Evolutionary conservation across 2,888 invertebrate genomes (phyloP).

Genomic region (Eustalomyia histrio): DNA sequence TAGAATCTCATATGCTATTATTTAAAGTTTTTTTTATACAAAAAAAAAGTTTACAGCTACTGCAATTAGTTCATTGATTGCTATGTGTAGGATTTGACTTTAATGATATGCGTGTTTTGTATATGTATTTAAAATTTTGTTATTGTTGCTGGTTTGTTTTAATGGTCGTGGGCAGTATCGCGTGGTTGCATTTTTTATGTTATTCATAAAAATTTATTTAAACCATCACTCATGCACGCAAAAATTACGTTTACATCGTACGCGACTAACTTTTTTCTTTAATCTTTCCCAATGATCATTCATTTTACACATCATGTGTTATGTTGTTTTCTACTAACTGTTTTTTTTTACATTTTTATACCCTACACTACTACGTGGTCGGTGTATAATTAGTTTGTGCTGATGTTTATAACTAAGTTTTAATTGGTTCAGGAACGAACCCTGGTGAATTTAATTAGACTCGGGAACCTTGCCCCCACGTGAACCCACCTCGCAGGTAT

Average conservation of each 20-base stretch:
- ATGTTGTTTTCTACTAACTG: not conserved
- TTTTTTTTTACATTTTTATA: not conserved
- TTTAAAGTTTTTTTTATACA: too few relatives aligned
- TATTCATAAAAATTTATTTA: constrained; percentile 33
- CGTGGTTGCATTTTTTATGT: constrained; percentile 51
- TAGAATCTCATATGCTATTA: too few relatives aligned
- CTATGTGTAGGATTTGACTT: constrained; percentile 51
- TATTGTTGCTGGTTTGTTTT: constrained; percentile 35
- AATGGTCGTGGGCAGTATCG: constrained; percentile 56
- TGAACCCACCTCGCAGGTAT: too few relatives aligned
- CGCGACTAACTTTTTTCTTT: constrained; percentile 4
- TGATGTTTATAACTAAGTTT: too few relatives aligned
- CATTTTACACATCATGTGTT: not conserved
- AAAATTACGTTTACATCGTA: constrained; percentile 13
- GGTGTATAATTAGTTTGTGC: too few relatives aligned
- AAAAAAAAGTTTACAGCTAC: constrained; percentile 29
- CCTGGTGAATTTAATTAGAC: too few relatives aligned
- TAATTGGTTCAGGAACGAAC: too few relatives aligned
- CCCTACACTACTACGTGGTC: too few relatives aligned
- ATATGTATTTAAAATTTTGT: constrained; percentile 30
- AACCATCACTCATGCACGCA: constrained; percentile 50
- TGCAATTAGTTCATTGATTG: constrained; percentile 46
- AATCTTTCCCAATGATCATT: not conserved
- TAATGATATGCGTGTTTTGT: constrained; percentile 46
- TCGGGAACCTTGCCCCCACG: too few relatives aligned